These are phyloP conservation scores for Plectropomus leopardus DNA, from an alignment of 2,113 vertebrate species.

Conservation along the genomic window DNA sequence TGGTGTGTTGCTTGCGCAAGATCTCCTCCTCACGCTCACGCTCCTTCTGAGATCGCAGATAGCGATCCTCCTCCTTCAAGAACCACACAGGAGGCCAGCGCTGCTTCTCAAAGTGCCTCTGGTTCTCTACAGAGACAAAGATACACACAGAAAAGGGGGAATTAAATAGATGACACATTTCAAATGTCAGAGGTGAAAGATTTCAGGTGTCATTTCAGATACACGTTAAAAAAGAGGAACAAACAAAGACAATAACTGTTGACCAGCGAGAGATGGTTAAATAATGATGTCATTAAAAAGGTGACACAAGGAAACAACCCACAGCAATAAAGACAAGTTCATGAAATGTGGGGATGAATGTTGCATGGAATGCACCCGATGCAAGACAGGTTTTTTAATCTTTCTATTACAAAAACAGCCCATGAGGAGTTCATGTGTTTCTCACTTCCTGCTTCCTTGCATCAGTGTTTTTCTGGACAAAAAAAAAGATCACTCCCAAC, in stretches of 20 bases:
- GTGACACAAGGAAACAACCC: not conserved
- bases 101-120: constrained; percentile 90
- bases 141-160: not conserved
- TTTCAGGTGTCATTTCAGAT: constrained; percentile 2
- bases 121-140: constrained; percentile 84
- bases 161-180: not conserved
- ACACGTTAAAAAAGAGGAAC: not conserved
- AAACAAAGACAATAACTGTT: not conserved
- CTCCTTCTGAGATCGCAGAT: constrained; percentile 90
- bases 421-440: not conserved
- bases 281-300: not conserved
- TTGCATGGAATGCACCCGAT: not conserved
- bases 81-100: constrained; percentile 94
- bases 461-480: not conserved
- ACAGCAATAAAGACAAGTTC: not conserved
- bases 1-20: constrained; percentile 89
- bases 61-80: constrained; percentile 93
- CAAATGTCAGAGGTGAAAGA: not conserved
- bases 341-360: not conserved
- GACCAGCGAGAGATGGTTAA: not conserved
- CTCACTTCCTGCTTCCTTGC: not conserved
- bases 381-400: not conserved
- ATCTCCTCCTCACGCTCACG: constrained; percentile 89
- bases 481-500: constrained; percentile 6
- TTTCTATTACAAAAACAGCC: not conserved